Base-by-base conservation (phyloP, 2,888 invertebrate species). In the Poecilus cupreus region DNA sequence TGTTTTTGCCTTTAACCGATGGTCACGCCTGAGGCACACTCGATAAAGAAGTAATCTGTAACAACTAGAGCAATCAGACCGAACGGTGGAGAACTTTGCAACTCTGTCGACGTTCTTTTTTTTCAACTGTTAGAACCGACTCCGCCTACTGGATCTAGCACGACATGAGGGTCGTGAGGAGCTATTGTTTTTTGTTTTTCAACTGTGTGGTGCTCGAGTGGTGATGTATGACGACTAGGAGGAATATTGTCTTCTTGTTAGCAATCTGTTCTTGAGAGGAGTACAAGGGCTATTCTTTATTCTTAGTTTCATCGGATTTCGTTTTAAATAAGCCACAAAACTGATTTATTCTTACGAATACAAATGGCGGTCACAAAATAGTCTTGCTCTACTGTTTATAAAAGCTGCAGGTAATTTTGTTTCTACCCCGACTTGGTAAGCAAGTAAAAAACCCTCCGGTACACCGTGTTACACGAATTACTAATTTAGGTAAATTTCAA, bases 31-130 rank as follows among this genome's bases (percentile, higher is more conserved):
- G 54, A 39, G 80, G 80, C 80, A 39, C 72, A 72, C 72, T 72
- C 51, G 72, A 80, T 80, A 80, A 72, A 80, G 80, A 80, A 80
- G 80, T 80, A 80, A 80, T 80, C 80, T 79, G 68, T 79, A 79
- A 70, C 79, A 79, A 78, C 78, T 79, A 70, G 70, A 70, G 79
- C 79, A 79, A 79, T 79, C 79, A 79, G 79, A 32, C 26, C 16
- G 51, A 70, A 49, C 68, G 49, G 18, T 70, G 54, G 51, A 18
- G 75, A 79, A 79, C 79, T 70, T 68, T 51, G 43, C 79, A 46
- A 46, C 49, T 46, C 46, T 8, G 39, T 16, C 46, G 13, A 22
- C 43, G 18, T 22, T 60, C 46, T 60, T 77, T 37, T 60, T 60
- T 77, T 77, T 18, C 1, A 37, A 1, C 2, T 26, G 51, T 46